Base-by-base conservation (phyloP, 2,888 invertebrate species). In the Omphaloscelis lunosa region DNA sequence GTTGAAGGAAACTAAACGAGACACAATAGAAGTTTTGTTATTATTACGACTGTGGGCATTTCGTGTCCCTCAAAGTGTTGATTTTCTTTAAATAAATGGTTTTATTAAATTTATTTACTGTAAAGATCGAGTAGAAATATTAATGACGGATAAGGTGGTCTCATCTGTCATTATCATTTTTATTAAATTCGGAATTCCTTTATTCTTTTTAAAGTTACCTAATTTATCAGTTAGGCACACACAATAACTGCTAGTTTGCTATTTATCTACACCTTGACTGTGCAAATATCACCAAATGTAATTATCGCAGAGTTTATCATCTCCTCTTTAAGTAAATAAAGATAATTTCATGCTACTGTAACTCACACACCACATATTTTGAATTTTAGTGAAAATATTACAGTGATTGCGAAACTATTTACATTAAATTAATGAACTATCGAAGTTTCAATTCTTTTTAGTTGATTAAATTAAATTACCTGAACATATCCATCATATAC, bases 271-370 rank as follows among this genome's bases (percentile, higher is more conserved):
- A 53, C 15, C 62, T 68, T 20, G 41, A 48, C 65, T 71, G 29
- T 70, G 63, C 61, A 80, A 73, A 83, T 80, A 84, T 77, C 29
- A 68, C 63, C 68, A 53, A 72, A 81, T 66, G 56, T 74, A 84
- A 83, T 84, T 77, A 84, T 81, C 84, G 15, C 53, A 69, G 34
- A 69, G 34, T 84, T 79, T 84, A 83, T 77, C 85, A 83, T 77
- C 85, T 83, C 58, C 65, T 77, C 48, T 59, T 2, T 45, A 65
- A 7, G 70, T 72, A 83, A 84, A 84, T 77, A 83, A 15, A 79
- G 83, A 83, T 75, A 75, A 74, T 51, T 71, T 72, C n/a, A 69
- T 29, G 72, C 75, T 67, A 63, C 74, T 41, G 75, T 68, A 63
- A 73, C 58, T 29, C 11, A 34, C 48, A 34, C 34, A 80, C 11